Conservation (phyloP, 1,140 invertebrate species). For the Tribolium madens region DNA sequence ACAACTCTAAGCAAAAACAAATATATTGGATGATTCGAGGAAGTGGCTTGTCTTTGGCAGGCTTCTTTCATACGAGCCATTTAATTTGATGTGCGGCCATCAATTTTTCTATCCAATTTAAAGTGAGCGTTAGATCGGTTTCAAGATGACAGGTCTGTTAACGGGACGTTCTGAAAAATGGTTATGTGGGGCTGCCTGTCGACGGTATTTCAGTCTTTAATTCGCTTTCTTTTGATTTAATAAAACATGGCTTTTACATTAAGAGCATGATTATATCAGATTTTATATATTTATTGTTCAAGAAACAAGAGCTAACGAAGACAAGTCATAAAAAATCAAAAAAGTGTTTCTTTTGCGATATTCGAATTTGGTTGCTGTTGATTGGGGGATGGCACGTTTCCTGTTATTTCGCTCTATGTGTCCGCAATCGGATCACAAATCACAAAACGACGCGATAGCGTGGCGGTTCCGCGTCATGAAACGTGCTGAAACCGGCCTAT, state of each 20-base stretch:
- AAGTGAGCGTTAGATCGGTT: conserved; percentile 12
- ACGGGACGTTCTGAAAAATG: not conserved
- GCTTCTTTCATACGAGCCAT: conserved; percentile 12
- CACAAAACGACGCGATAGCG: conserved; percentile 26
- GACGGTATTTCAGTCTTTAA: no score
- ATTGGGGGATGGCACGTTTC: conserved; percentile 7
- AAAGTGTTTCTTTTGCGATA: no score
- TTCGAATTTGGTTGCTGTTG: not conserved
- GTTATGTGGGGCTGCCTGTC: no score
- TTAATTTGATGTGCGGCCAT: conserved; percentile 34
- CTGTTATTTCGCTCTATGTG: conserved; percentile 27
- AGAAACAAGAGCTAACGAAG: no score
- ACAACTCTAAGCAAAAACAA: conserved; percentile 10
- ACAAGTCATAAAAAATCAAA: no score
- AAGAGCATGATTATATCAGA: no score
- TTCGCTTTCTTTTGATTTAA: no score
- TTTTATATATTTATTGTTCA: no score
- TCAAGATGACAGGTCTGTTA: conserved; percentile 24
- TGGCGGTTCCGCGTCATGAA: conserved; percentile 33
- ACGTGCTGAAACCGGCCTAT: conserved; percentile 27
- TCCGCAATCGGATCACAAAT: conserved; percentile 33
- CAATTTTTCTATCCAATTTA: conserved; percentile 38
- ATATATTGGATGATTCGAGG: conserved; percentile 3
- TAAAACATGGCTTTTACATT: no score
- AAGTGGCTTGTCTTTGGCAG: conserved; percentile 26